phyloP scores from a whole-genome alignment of 2,797 vertebrate species.

The Paratrypauchen microcephalus region DNA sequence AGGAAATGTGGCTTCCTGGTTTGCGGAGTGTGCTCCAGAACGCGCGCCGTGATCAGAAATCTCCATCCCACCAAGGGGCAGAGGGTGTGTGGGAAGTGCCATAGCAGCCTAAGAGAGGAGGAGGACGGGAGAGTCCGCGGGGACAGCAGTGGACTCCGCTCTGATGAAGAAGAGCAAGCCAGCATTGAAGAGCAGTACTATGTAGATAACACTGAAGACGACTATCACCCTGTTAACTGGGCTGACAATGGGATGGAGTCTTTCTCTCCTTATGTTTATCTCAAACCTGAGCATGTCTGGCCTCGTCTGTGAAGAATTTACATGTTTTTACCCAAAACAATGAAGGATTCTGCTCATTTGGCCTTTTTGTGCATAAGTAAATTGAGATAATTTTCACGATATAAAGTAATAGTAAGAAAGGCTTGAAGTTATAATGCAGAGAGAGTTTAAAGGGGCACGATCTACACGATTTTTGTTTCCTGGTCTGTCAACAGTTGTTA shows the following conservation, averaged over 20 bases:
- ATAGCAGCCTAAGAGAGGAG: slow-evolving; percentile 55
- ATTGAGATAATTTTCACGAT: not conserved
- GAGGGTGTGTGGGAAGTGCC: slow-evolving; percentile 83
- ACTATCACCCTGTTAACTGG: slow-evolving; percentile 34
- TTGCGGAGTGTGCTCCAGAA: slow-evolving; percentile 82
- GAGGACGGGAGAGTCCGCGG: slow-evolving; percentile 23
- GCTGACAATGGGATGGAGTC: not conserved
- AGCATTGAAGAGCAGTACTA: slow-evolving; percentile 54
- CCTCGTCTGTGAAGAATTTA: not conserved
- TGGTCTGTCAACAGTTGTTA: no score
- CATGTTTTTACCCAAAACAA: not conserved
- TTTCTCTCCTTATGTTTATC: slow-evolving; percentile 29
- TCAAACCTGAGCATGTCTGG: slow-evolving; percentile 40
- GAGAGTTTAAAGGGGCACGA: no score
- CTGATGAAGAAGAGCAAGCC: slow-evolving; percentile 34
- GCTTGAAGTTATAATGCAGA: no score
- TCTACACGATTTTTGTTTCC: no score
- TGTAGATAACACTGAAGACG: slow-evolving; percentile 51
- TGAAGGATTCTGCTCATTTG: not conserved
- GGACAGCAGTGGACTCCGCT: slow-evolving; percentile 32
- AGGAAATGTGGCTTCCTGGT: slow-evolving; percentile 88
- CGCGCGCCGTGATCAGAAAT: slow-evolving; percentile 76
- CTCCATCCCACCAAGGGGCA: slow-evolving; percentile 78
- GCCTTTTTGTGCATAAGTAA: not conserved
- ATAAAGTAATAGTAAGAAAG: no score